Evolutionary conservation across 2,113 vertebrate species (phyloP), one percentile per base, ranked within the genome.

Genomic region (Pimephales promelas): DNA sequence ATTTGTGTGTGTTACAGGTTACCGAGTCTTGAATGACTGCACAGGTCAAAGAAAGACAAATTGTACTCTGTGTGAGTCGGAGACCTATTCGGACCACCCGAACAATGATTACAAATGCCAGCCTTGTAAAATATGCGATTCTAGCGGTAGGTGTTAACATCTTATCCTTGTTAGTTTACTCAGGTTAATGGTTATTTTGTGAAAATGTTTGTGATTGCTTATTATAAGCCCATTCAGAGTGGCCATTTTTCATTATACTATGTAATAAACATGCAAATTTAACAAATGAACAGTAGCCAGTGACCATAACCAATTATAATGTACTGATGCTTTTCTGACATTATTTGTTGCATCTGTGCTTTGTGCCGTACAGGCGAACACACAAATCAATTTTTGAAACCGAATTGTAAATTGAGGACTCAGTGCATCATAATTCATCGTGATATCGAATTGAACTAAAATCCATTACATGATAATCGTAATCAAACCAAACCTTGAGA

Each of bases 1-100:
- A 26, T 54, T 24, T 74, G 34, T 74, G 24, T 82, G 71, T 73
- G 22, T 68, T 84, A n/a, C 54, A 94, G 94, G 94, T 66, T 31
- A 0, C 4, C 0, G 3, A 0, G 0, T 93, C n/a, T 0, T 0
- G 6, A 0, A 9, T 0, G 76, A 90, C 82, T 94, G 94, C 83
- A 84, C 0, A 0, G n/a, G n/a, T n/a, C n/a, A n/a, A n/a, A n/a
- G n/a, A n/a, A n/a, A n/a, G 4, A 0, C 14, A 0, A 0, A 22
- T 1, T 94, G 94, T 66, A 2, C 22, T 0, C 0, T 0, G 0
- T 94, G 94, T 66, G 5, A 2, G 0, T 0, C 0, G 0, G 71
- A 0, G 2, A 22, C 70, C 4, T 0, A 92, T 86, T 81, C 2
- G 31, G 83, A 61, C 75, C 2, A 81, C 0, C 28, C 88, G 0